Evolutionary conservation across 92 coral and sea anemone genomes (phyloP), one percentile per base, ranked within the genome.

Genomic region (Parazoanthus darwini): DNA sequence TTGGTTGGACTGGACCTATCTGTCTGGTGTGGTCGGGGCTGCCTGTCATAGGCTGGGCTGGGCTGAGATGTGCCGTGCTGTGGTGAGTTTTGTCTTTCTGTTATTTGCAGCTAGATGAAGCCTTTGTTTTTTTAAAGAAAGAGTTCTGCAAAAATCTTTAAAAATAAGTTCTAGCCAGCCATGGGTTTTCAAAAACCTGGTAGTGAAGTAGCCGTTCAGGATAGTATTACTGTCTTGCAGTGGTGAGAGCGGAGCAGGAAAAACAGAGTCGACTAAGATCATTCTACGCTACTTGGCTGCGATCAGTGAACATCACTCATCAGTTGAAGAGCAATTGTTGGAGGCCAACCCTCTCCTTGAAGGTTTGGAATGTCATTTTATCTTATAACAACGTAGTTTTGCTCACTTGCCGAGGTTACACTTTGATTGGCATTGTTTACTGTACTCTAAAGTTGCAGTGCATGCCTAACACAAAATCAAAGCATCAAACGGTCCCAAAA

Each of bases 221-320:
- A 54, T n/a, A 5, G 86, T 36, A 18, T 79, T 66, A 8, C 6
- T 79, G 42, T 58, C 42, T 70, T 78, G 67, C 58, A 96, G 98
- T 82, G 98, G 98, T 7, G 98, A 96, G 90, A 96, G 98, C 38
- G 98, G 98, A 6, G 98, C 98, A 5, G 98, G 98, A 10, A 96
- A 96, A 81, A 96, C 98, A 8, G 98, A 96, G 87, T 93, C 98
- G 8, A 96, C 98, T 63, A 96, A 96, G 91, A 89, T 96, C n/a
- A 96, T 96, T 80, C 89, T 96, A 6, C 96, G 93, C 42, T 96
- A 95, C 83, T 72, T 96, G 51, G 95, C 98, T 25, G 94, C 95
- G 18, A 92, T 93, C 1, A 95, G 98, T 78, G 98, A 98, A 16
- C 95, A 95, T 58, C 98, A 96, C 73, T 95, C 98, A 4, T 91